Conservation (phyloP, 2,113 vertebrate species). For the Corvus hawaiiensis region DNA sequence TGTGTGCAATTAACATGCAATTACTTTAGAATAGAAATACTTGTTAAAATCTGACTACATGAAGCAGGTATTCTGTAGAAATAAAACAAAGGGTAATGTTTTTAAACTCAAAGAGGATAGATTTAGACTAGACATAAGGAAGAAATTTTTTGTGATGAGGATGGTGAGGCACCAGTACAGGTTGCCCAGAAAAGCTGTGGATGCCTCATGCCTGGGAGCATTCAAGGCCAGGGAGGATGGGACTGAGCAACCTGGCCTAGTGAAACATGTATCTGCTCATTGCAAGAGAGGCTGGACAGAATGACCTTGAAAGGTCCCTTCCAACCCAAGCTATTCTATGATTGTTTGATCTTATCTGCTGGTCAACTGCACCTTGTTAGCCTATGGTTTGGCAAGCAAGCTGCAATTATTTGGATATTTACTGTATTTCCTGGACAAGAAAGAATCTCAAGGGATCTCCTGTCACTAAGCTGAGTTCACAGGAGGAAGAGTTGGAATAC, state of each 20-base stretch:
- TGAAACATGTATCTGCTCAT: background rate
- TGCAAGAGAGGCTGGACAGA: background rate
- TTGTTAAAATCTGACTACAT: background rate
- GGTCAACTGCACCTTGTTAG: background rate
- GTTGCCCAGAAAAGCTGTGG: background rate
- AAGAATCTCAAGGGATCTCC: background rate
- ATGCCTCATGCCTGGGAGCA: background rate
- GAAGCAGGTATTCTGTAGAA: background rate
- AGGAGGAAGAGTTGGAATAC: background rate
- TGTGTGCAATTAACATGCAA: background rate
- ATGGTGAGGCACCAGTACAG: background rate
- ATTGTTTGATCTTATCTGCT: background rate
- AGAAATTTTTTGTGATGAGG: rapidly evolving
- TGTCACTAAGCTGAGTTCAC: background rate
- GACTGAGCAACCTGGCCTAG: background rate
- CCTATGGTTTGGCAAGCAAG: background rate
- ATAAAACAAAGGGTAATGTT: background rate
- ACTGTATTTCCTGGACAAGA: background rate
- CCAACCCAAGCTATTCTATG: background rate
- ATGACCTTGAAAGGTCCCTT: background rate
- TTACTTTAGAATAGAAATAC: background rate
- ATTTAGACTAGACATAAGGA: background rate
- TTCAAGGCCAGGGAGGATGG: background rate
- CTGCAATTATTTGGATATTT: background rate
- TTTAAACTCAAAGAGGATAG: background rate